A percentile compares a stretch with the other conserved stretches of the same genome.
Conservation (phyloP, 2,113 vertebrate species). For the Psammodynastes pulverulentus region DNA sequence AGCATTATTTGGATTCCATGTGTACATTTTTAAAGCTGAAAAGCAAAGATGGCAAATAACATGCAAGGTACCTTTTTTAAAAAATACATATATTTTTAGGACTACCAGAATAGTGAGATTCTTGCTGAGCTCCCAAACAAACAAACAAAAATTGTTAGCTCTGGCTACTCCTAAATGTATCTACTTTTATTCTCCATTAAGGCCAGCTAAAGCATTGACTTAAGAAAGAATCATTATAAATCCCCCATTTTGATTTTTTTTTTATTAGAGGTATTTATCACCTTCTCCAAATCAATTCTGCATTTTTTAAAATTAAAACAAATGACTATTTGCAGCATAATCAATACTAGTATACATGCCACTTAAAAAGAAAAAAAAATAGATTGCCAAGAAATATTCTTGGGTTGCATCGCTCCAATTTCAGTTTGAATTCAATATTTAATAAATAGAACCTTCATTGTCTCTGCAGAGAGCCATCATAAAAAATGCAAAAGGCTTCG, state of each 20-base stretch:
- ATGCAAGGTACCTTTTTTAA: neutral
- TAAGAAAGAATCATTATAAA: slow-evolving; percentile 60
- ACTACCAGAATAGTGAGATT: neutral
- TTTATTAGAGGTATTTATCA: slow-evolving; percentile 74
- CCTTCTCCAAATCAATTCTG: slow-evolving; percentile 72
- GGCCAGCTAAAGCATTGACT: slow-evolving; percentile 56
- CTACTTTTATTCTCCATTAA: slow-evolving; percentile 51
- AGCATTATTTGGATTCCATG: neutral
- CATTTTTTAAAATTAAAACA: slow-evolving; percentile 78
- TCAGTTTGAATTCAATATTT: slow-evolving; percentile 72
- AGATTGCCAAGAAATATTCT: slow-evolving; percentile 62
- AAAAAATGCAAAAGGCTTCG: slow-evolving; percentile 67
- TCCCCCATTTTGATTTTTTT: slow-evolving; percentile 61
- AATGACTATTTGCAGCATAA: slow-evolving; percentile 65
- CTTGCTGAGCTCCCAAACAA: slow-evolving; percentile 35
- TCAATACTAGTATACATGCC: slow-evolving; percentile 69
- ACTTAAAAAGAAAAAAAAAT: slow-evolving; percentile 52
- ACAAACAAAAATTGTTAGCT: slow-evolving; percentile 39
- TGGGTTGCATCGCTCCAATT: slow-evolving; percentile 67
- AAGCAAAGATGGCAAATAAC: neutral
- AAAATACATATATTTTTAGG: neutral
- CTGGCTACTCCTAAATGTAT: slow-evolving; percentile 46
- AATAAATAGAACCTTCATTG: slow-evolving; percentile 71
- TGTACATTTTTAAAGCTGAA: neutral
- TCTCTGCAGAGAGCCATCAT: slow-evolving; percentile 65